These are phyloP conservation scores for Istiophorus platypterus DNA, from an alignment of 2,113 vertebrate species.

Conservation along the genomic window DNA sequence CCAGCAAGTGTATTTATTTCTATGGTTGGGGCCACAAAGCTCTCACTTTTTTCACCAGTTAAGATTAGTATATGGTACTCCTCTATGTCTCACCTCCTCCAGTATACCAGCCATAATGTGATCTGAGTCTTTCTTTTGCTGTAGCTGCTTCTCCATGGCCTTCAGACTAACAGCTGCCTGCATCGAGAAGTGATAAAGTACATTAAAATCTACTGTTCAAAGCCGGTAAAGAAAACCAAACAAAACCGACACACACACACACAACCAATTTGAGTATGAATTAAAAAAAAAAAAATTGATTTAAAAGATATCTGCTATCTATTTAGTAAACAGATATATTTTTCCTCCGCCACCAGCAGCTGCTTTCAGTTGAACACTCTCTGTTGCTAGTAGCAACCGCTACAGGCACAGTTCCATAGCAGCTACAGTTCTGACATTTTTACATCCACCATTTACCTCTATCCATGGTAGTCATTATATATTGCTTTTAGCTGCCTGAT, in stretches of 20 bases:
- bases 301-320: background rate
- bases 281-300: background rate
- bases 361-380: background rate
- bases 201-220: background rate
- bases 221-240: background rate
- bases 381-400: slow-evolving; percentile 19
- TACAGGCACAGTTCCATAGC: background rate
- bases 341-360: background rate
- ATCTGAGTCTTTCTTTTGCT: slow-evolving; percentile 90
- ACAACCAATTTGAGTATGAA: background rate
- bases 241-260: background rate
- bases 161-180: slow-evolving; percentile 74
- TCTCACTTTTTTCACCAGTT: background rate
- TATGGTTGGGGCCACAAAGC: background rate
- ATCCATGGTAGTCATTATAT: background rate
- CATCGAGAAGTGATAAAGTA: slow-evolving; percentile 2
- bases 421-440: background rate
- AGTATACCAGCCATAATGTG: slow-evolving; percentile 93
- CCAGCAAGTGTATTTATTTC: background rate
- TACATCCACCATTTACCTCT: background rate
- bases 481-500: background rate
- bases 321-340: background rate
- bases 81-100: slow-evolving; percentile 89
- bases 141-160: slow-evolving; percentile 86
- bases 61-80: background rate